A percentile compares a stretch with the other conserved stretches of the same genome.
These are phyloP conservation scores for Urosaurus nigricauda DNA, from an alignment of 2,797 vertebrate species.

Conservation along the genomic window DNA sequence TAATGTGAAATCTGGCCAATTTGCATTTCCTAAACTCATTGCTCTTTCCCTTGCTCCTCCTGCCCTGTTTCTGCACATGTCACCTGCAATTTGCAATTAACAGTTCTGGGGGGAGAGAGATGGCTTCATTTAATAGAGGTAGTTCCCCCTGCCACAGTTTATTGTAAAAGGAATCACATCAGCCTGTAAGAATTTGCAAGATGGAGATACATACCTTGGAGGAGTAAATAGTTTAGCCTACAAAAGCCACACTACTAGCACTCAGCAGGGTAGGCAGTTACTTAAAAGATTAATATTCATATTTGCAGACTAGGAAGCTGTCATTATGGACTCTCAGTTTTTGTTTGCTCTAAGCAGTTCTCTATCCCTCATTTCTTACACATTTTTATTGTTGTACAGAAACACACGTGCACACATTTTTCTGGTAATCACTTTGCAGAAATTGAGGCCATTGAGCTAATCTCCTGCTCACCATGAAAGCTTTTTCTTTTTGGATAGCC, in stretches of 20 bases:
- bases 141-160: not conserved
- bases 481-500: slow-evolving; percentile 9
- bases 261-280: not conserved
- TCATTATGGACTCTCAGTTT: not conserved
- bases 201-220: not conserved
- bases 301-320: not conserved
- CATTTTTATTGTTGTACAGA: slow-evolving; percentile 5
- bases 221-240: not conserved
- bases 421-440: slow-evolving; percentile 11
- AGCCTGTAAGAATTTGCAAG: not conserved
- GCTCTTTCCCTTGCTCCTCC: not conserved
- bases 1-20: not conserved
- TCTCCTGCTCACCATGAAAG: not conserved
- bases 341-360: not conserved
- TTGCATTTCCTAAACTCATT: slow-evolving; percentile 6
- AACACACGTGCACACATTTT: not conserved
- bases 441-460: slow-evolving; percentile 21
- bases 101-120: not conserved
- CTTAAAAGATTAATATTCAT: not conserved
- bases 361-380: not conserved
- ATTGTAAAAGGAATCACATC: not conserved
- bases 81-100: not conserved
- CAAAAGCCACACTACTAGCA: not conserved
- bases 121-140: not conserved
- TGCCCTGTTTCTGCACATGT: not conserved